Base-by-base conservation (phyloP, 1,140 invertebrate genomes). In the Semibalanus balanoides region DNA sequence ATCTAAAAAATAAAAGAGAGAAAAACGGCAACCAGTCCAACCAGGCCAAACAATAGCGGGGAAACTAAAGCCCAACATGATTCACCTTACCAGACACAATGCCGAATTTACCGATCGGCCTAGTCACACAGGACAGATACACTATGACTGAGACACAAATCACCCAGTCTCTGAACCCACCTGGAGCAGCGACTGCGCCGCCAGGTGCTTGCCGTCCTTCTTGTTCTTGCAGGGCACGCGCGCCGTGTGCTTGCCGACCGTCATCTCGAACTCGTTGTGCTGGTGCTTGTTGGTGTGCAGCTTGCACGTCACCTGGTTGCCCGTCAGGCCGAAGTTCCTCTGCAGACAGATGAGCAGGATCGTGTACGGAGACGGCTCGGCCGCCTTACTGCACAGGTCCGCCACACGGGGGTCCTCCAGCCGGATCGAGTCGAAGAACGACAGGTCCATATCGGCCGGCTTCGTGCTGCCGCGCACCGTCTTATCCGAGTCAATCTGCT, bases 131-230 rank as follows among this genome's bases (percentile, higher is more conserved):
- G n/a, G n/a, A n/a, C n/a, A n/a, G n/a, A n/a, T n/a, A n/a, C n/a
- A n/a, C n/a, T n/a, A n/a, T n/a, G n/a, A n/a, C n/a, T n/a, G n/a
- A n/a, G n/a, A n/a, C n/a, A n/a, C n/a, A n/a, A n/a, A n/a, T n/a
- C n/a, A n/a, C n/a, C n/a, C n/a, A n/a, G n/a, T n/a, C n/a, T n/a
- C n/a, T n/a, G n/a, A n/a, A 19, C 77, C 11, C 35, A 76, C 78
- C 78, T 97, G 92, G 40, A 99, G 83, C 79, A 99, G 95, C n/a
- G 93, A 90, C 85, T 98, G 96, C 27, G 95, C 94, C 22, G 96
- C 96, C 80, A 93, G 86, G 82, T 99, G 96, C 84, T 98, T 98
- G n/a, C 96, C 96, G 81, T 96, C 95, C 81, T 94, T 90, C 85
- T 98, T 98, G 85, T 98, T 98, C 81, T 95, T 93, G 83, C 95